Conservation (phyloP, 2,888 invertebrate genomes). For the Azorinus chamasolen region DNA sequence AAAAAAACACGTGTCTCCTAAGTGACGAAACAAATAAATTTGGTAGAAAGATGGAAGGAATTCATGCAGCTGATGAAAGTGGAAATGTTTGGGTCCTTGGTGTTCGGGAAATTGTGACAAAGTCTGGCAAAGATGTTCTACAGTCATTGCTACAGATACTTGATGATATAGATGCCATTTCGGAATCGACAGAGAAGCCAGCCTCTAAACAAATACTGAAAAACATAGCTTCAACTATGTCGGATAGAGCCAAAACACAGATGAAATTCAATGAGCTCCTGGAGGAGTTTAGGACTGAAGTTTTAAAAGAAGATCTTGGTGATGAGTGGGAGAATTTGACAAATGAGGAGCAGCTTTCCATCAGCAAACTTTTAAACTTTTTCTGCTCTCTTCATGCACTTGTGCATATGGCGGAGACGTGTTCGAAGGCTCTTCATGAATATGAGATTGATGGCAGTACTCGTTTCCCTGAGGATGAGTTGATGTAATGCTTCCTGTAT, state of each 20-base stretch:
- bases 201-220: constrained; percentile 13
- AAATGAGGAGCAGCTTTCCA: constrained; percentile 16
- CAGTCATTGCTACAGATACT: constrained; percentile 7
- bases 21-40: constrained; percentile 46
- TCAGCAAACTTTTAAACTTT: constrained; percentile 50
- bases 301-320: constrained; percentile 22
- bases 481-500: too few relatives aligned
- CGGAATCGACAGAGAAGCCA: constrained; percentile 1
- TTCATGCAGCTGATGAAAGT: constrained; percentile 31
- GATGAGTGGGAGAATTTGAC: constrained; percentile 17
- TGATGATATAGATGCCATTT: constrained; percentile 19
- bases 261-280: constrained; percentile 32
- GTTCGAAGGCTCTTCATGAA: constrained; percentile 7
- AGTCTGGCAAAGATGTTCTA: constrained; percentile 19
- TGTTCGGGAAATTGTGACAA: constrained; percentile 16
- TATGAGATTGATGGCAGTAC: constrained; percentile 11
- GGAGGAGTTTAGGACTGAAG: constrained; percentile 19
- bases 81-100: constrained; percentile 30
- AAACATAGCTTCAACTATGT: constrained; percentile 29
- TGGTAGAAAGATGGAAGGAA: constrained; percentile 35
- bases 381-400: constrained; percentile 38
- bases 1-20: constrained; percentile 32
- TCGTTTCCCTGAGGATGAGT: too few relatives aligned
- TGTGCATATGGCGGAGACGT: constrained; percentile 9
- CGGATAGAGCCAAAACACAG: constrained; percentile 17